Conservation (phyloP, 2,797 vertebrate genomes). For the Thaleichthys pacificus region DNA sequence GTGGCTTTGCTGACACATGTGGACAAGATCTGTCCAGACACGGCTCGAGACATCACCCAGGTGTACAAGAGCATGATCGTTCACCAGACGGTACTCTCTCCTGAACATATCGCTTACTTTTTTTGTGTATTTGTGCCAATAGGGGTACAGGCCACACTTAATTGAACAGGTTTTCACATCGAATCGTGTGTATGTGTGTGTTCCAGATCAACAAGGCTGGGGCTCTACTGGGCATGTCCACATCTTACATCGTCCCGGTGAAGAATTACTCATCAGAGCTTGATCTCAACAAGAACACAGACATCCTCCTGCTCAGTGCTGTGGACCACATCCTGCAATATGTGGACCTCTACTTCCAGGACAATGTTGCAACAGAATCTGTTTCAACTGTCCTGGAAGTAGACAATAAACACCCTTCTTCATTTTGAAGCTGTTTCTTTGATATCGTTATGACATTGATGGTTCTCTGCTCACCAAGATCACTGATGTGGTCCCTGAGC, state of each 20-base stretch:
- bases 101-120: not conserved
- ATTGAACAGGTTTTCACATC: no score
- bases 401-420: no score
- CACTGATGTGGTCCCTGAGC: constrained; percentile 69
- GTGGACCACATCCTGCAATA: constrained; percentile 78
- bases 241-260: constrained; percentile 81
- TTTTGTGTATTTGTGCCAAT: no score
- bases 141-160: no score
- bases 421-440: no score
- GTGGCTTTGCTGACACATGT: constrained; percentile 72
- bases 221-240: constrained; percentile 75
- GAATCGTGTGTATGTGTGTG: constrained; percentile 34
- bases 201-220: constrained; percentile 70
- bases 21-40: constrained; percentile 56
- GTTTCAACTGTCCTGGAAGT: no score
- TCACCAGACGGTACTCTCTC: constrained; percentile 45
- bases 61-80: constrained; percentile 57
- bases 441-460: no score
- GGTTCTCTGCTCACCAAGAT: constrained; percentile 62
- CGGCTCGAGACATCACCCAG: constrained; percentile 34
- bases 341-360: constrained; percentile 71
- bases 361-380: constrained; percentile 12
- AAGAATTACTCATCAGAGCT: constrained; percentile 79
- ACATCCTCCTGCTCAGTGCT: constrained; percentile 73
- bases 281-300: constrained; percentile 66